A percentile compares a stretch with the other conserved stretches of the same genome.
Evolutionary conservation across 1,140 invertebrate species (phyloP).

Genomic region (Drosophila rufa): DNA sequence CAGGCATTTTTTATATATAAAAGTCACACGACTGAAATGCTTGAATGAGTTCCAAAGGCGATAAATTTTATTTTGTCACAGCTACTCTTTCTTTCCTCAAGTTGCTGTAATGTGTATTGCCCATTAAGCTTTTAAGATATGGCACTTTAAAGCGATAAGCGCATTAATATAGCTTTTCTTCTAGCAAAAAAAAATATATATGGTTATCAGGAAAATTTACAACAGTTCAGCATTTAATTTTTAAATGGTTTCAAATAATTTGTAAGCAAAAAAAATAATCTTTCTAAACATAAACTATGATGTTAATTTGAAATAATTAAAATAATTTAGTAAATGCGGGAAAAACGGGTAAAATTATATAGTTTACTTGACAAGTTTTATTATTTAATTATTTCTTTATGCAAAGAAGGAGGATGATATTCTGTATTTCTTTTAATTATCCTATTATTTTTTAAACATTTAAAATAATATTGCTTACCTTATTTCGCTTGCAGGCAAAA

Average conservation of each 20-base stretch:
- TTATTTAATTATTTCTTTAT: too few relatives aligned
- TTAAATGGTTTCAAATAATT: background rate
- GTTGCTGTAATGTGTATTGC: background rate
- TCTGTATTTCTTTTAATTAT: background rate
- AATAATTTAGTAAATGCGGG: too few relatives aligned
- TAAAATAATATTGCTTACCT: background rate
- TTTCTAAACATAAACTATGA: background rate
- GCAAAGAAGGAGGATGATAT: too few relatives aligned
- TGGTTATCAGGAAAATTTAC: background rate
- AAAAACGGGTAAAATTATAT: too few relatives aligned
- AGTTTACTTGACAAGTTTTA: too few relatives aligned
- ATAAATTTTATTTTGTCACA: background rate
- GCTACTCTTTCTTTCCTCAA: background rate
- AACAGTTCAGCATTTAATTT: too few relatives aligned
- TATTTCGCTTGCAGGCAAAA: conserved; percentile 60
- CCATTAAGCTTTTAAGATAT: conserved; percentile 10
- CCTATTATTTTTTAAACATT: too few relatives aligned
- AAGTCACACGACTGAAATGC: background rate
- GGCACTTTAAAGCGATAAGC: background rate
- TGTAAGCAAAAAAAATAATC: background rate
- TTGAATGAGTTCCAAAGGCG: background rate
- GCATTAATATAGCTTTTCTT: background rate
- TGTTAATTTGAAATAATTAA: too few relatives aligned
- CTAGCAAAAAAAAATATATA: background rate
- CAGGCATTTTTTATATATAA: background rate